phyloP scores from a whole-genome alignment of 2,797 vertebrate species.

The Darevskia mixta region DNA sequence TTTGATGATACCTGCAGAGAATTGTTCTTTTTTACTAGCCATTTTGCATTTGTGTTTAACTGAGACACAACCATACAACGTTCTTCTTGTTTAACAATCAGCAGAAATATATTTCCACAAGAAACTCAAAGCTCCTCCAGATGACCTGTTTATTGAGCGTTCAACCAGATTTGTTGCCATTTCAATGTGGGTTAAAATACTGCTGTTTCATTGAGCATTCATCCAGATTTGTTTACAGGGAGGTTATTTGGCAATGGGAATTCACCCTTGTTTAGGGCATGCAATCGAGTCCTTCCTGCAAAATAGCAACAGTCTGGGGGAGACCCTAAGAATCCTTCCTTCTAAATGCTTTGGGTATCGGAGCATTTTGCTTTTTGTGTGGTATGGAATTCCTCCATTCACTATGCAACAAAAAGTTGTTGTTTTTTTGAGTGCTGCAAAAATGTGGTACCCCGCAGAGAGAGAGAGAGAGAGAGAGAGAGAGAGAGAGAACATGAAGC shows the following conservation, averaged over 20 bases:
- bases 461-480: too few relatives aligned
- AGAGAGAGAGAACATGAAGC: not conserved
- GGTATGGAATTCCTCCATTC: not conserved
- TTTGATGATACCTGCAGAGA: not conserved
- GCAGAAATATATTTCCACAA: not conserved
- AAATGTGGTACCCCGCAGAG: not conserved
- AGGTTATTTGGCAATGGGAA: too few relatives aligned
- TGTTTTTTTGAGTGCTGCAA: not conserved
- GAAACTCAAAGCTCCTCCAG: not conserved
- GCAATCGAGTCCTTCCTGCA: too few relatives aligned
- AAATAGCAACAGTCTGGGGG: too few relatives aligned
- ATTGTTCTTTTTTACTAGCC: not conserved
- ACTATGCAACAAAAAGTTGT: not conserved
- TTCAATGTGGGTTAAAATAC: too few relatives aligned
- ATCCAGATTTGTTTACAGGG: too few relatives aligned
- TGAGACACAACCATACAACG: not conserved
- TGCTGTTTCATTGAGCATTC: too few relatives aligned
- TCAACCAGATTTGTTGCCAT: too few relatives aligned
- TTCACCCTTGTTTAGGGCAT: too few relatives aligned
- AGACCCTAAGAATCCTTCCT: too few relatives aligned
- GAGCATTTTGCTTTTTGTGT: not conserved
- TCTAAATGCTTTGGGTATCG: not conserved
- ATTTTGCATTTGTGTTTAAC: not conserved
- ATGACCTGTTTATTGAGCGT: too few relatives aligned
- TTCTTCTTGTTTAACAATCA: not conserved